Evolutionary conservation across 2,797 vertebrate genomes (phyloP), one percentile per base, ranked within the genome.

Genomic region (Pangasius djambal): DNA sequence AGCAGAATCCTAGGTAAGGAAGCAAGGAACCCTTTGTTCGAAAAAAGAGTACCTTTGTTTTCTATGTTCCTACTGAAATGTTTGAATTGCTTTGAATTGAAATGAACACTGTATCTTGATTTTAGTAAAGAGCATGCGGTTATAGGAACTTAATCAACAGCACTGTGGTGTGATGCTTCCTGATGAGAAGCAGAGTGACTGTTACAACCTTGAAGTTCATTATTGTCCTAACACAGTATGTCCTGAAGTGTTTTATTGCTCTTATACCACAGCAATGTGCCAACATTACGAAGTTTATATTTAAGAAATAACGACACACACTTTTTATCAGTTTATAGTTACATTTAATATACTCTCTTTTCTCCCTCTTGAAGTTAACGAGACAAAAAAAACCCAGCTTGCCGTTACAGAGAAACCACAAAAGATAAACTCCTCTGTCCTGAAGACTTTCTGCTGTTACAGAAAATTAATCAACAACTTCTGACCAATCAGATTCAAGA

Each of bases 401-500:
- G 31, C 59, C 8, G 6, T 78, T 78, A 15, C 15, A n/a, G 9
- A 75, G 8, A 75, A 75, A 28, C 15, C 28, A 78, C 75, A 52
- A n/a, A 78, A 7, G 25, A 28, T 48, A 28, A n/a, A 28, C 75
- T n/a, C 6, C 44, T 31, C 13, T 13, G 15, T 34, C 52, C 15
- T 22, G 16, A 57, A 52, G 48, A 79, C 77, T 34, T 79, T 79
- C n/a, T 31, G n/a, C 5, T 5, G 18, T 2, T 37, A 52, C 2
- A 34, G 15, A 65, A 83, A 83, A 81, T 20, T 3, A 34, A 61
- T 37, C 55, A 12, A 25, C 9, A 34, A 50, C 20, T 67, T 37
- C 48, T 13, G 83, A 50, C 44, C 63, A 85, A 52, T 85, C 83
- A 85, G 83, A 69, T 22, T 69, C n/a, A 34, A 67, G 28, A 10